Evolutionary conservation across 2,113 vertebrate genomes (phyloP), one percentile per base, ranked within the genome.

Genomic region (Psettodes erumei): DNA sequence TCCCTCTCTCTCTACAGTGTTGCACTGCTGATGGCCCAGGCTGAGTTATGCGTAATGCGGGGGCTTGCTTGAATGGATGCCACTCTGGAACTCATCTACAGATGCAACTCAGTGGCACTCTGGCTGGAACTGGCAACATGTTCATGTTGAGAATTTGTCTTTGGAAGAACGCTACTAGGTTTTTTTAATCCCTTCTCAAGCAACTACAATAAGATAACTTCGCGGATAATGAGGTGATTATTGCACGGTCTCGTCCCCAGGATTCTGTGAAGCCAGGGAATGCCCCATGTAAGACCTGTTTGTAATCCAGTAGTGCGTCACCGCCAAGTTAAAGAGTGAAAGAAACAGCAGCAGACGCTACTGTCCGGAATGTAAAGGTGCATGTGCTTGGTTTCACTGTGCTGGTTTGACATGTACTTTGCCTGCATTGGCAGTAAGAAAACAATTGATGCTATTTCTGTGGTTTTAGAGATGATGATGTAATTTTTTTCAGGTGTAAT

Each of bases 31-130:
- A 88, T 86, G 87, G 91, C 89, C 83, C 77, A 11, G 51, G 75
- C 78, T 27, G 58, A 67, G 73, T 53, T 77, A 85, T 87, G 85
- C 79, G 76, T 89, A 83, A 85, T 87, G 89, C 85, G 84, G 81
- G 87, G 88, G 85, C 69, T 78, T 67, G 83, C 82, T 86, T 89
- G 86, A 92, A 86, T 88, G 81, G 85, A 86, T 85, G 83, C 74
- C 77, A 75, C 85, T 84, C 72, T 70, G 82, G 81, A 85, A 90
- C 84, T 77, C 69, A 81, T 89, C 83, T 86, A 72, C 84, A 86
- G 86, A 89, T 85, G 84, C 76, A 45, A 75, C 65, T 48, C 77
- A 70, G 47, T 77, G 76, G 48, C 61, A 71, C 72, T 63, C 64
- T 21, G 47, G 54, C 68, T 68, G 40, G 1, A 42, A 59, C 55